phyloP scores from a whole-genome alignment of 2,888 invertebrate species.

The Lordiphosa fenestrarum region DNA sequence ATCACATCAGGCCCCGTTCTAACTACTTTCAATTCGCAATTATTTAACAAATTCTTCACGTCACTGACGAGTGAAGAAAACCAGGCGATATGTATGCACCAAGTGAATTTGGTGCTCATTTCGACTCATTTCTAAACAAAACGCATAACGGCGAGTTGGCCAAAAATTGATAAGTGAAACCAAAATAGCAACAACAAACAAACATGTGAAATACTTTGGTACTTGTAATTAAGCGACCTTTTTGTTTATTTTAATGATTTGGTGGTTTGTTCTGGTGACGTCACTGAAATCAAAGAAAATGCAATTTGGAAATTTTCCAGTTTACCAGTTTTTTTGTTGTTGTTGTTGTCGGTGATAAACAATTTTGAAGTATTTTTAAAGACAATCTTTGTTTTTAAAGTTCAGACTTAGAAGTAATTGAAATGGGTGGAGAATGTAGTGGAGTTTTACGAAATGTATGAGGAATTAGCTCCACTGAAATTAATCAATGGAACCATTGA shows the following conservation, averaged over 20 bases:
- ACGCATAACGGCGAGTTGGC: constrained; percentile 27
- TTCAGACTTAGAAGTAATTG: too few species aligned
- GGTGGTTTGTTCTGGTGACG: too few species aligned
- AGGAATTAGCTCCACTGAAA: too few species aligned
- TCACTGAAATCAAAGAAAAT: too few species aligned
- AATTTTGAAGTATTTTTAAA: too few species aligned
- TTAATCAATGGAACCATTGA: too few species aligned
- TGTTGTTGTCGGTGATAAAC: too few species aligned
- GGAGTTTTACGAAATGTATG: too few species aligned
- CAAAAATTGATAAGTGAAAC: constrained; percentile 10
- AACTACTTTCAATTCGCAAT: constrained; percentile 11
- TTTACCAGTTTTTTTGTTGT: too few species aligned
- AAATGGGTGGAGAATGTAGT: too few species aligned
- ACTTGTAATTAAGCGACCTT: constrained; percentile 14
- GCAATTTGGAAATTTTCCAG: too few species aligned
- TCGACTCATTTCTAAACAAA: constrained; percentile 52
- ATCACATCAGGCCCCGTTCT: constrained; percentile 8
- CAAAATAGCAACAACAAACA: not conserved
- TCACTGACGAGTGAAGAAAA: constrained; percentile 32
- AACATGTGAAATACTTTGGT: not conserved
- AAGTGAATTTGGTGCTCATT: constrained; percentile 4
- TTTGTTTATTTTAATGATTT: constrained; percentile 3
- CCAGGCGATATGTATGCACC: constrained; percentile 49
- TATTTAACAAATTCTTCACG: constrained; percentile 49
- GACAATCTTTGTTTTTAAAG: too few species aligned